phyloP scores from a whole-genome alignment of 2,113 vertebrate species.

The Loxodonta africana region DNA sequence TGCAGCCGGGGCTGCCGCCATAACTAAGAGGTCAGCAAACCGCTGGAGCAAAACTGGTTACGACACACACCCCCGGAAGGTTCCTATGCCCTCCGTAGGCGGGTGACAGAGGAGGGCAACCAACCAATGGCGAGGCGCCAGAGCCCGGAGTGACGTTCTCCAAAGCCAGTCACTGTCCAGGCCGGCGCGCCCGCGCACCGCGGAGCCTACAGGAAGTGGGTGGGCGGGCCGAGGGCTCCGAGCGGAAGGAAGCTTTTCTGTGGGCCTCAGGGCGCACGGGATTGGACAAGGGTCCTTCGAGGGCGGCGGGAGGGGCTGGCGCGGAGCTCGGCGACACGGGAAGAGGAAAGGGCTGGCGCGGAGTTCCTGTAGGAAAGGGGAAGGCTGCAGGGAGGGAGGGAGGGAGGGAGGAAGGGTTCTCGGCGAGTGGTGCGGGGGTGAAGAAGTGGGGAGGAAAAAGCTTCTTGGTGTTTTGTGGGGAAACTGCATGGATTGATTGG shows the following conservation, averaged over 20 bases:
- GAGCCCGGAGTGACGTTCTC: rapidly evolving
- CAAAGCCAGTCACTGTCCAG: slow-evolving; percentile 65
- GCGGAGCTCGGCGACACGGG: neutral
- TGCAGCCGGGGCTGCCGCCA: slow-evolving; percentile 81
- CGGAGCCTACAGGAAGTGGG: neutral
- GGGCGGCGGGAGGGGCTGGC: too few relatives aligned
- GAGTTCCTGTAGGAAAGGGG: too few relatives aligned
- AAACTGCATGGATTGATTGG: neutral
- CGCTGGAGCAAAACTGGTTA: slow-evolving; percentile 49
- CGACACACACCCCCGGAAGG: neutral
- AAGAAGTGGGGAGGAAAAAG: too few relatives aligned
- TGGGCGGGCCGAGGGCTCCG: neutral
- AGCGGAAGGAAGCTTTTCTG: neutral
- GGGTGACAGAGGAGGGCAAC: neutral
- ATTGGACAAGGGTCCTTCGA: too few relatives aligned
- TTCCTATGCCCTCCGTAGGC: neutral
- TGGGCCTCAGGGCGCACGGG: neutral
- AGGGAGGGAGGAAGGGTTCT: too few relatives aligned
- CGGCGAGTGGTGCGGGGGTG: too few relatives aligned
- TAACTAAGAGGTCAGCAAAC: slow-evolving; percentile 57
- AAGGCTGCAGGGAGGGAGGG: too few relatives aligned
- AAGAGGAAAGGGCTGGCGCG: neutral
- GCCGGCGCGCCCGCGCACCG: rapidly evolving
- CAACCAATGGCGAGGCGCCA: slow-evolving; percentile 85
- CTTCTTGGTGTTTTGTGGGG: neutral